These are phyloP conservation scores for Luscinia luscinia DNA, from an alignment of 2,797 vertebrate genomes.

Conservation along the genomic window DNA sequence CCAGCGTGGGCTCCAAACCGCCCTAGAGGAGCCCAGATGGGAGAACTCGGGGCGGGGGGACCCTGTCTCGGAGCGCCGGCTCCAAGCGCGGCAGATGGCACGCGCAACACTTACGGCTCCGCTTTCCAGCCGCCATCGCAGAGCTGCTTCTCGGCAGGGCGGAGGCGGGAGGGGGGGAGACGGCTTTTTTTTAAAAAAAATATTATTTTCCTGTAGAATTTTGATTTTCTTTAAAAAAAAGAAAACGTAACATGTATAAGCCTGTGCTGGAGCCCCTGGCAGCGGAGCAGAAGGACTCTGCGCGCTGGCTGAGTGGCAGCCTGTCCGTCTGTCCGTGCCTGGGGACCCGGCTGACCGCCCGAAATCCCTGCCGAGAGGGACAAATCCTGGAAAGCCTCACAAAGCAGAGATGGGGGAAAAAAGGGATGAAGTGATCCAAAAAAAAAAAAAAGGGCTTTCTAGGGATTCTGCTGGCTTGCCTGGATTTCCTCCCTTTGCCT, in stretches of 20 bases:
- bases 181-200: neutral
- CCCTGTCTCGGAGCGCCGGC: neutral
- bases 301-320: neutral
- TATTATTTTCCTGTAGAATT: conserved; percentile 36
- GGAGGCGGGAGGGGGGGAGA: neutral
- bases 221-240: neutral
- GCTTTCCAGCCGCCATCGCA: conserved; percentile 69
- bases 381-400: conserved; percentile 31
- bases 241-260: neutral
- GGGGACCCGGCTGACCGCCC: neutral
- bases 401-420: neutral
- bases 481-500: neutral
- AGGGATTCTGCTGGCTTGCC: conserved; percentile 13
- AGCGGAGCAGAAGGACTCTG: neutral
- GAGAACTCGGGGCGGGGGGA: neutral
- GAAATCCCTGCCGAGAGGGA: neutral
- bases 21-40: fast-evolving
- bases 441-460: neutral
- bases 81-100: conserved; percentile 66
- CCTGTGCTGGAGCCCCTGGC: neutral
- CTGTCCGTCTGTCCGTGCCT: neutral
- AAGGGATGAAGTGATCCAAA: neutral
- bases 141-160: conserved; percentile 60
- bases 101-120: conserved; percentile 58
- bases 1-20: neutral